Percentiles rank a stretch among this genome's conserved stretches.
Evolutionary conservation across 2,888 invertebrate genomes (phyloP).

Genomic region (Odontocolon sp.): DNA sequence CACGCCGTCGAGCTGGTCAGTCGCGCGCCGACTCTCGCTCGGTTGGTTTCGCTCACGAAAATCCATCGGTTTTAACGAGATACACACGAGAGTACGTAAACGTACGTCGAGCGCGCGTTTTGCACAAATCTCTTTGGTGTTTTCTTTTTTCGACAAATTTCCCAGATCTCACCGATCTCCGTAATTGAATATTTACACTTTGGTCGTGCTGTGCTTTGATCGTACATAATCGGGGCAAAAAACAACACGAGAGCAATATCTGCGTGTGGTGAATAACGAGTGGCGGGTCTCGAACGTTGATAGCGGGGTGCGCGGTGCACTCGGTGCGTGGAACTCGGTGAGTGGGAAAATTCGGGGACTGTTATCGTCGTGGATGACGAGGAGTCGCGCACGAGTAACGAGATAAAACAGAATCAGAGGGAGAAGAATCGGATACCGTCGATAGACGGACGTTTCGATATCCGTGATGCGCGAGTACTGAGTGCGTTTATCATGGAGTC

Average conservation of each 20-base stretch:
- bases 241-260: too few relatives aligned
- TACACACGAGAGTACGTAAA: neutral
- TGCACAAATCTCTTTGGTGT: neutral
- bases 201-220: too few relatives aligned
- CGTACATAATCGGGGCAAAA: too few relatives aligned
- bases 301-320: too few relatives aligned
- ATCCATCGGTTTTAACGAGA: slow-evolving; percentile 25
- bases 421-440: neutral
- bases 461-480: slow-evolving; percentile 77
- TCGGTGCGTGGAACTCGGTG: neutral
- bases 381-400: slow-evolving; percentile 9
- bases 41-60: slow-evolving; percentile 63
- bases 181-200: too few relatives aligned
- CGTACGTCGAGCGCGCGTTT: slow-evolving; percentile 3
- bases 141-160: too few relatives aligned
- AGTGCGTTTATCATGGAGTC: slow-evolving; percentile 86
- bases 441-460: neutral
- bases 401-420: neutral
- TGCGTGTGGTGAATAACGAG: too few relatives aligned
- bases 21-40: slow-evolving; percentile 79
- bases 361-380: too few relatives aligned
- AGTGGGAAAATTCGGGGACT: neutral
- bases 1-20: slow-evolving; percentile 77
- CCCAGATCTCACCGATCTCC: too few relatives aligned
- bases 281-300: too few relatives aligned